A percentile compares a stretch with the other conserved stretches of the same genome.
These are phyloP conservation scores for Heterohyrax brucei DNA, from an alignment of 2,797 vertebrate species.

Conservation along the genomic window DNA sequence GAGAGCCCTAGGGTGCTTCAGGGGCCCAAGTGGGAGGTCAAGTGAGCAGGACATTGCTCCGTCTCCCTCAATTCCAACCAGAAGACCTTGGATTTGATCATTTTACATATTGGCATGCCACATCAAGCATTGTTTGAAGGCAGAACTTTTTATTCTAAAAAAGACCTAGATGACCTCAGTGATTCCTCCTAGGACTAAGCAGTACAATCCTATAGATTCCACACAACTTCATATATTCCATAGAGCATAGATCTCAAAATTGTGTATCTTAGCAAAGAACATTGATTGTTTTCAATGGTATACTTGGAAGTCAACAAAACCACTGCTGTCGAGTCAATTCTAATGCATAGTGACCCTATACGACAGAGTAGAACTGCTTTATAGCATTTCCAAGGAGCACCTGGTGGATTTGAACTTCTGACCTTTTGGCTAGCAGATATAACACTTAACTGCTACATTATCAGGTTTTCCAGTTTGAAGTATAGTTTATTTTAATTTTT, in stretches of 20 bases:
- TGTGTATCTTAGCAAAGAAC: neutral
- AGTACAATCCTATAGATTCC: neutral
- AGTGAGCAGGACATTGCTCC: neutral
- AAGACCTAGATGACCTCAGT: neutral
- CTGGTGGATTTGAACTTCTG: no score
- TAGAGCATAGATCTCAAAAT: neutral
- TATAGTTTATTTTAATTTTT: neutral
- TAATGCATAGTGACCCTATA: no score
- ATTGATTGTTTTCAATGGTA: fast-evolving
- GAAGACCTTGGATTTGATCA: neutral
- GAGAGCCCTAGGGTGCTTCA: neutral
- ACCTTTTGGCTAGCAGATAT: no score
- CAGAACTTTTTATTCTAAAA: neutral
- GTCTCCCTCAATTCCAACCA: neutral
- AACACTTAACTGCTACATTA: no score
- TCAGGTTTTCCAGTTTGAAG: neutral
- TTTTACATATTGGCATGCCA: fast-evolving
- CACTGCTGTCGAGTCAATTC: no score
- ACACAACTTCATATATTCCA: no score
- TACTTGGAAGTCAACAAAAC: neutral
- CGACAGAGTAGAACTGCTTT: no score
- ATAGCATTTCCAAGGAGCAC: no score
- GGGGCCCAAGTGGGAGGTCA: neutral
- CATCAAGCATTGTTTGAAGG: fast-evolving
- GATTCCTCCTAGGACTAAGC: neutral